These are phyloP conservation scores for Eubasilissa regina DNA, from an alignment of 1,140 invertebrate genomes.

Conservation along the genomic window DNA sequence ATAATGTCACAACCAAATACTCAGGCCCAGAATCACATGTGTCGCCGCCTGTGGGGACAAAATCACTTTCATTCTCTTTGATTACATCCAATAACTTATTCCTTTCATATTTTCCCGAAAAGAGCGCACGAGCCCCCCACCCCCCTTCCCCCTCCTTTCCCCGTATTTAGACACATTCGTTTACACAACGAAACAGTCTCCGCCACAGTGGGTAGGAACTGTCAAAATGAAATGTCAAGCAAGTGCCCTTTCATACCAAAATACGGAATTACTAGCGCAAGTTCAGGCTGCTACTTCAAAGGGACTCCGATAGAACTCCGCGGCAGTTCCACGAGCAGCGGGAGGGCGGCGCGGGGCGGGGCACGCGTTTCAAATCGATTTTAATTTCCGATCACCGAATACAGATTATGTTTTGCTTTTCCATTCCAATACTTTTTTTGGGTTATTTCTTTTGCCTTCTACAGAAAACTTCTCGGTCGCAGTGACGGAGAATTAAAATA, in stretches of 20 bases:
- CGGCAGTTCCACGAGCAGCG: constrained; percentile 14
- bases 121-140: constrained; percentile 24
- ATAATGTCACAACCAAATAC: constrained; percentile 34
- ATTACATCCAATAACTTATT: constrained; percentile 59
- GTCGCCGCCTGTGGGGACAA: constrained; percentile 39
- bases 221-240: constrained; percentile 60
- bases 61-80: constrained; percentile 58
- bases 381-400: constrained; percentile 61
- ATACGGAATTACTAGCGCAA: constrained; percentile 50
- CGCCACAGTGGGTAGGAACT: constrained; percentile 50
- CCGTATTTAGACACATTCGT: constrained; percentile 50
- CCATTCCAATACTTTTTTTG: constrained; percentile 58
- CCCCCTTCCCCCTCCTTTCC: no score
- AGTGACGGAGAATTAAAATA: background rate
- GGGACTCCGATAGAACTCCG: constrained; percentile 19
- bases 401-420: constrained; percentile 61
- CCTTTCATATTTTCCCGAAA: constrained; percentile 56
- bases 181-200: constrained; percentile 50
- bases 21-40: constrained; percentile 52
- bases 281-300: constrained; percentile 46
- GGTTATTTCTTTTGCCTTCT: constrained; percentile 47
- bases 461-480: constrained; percentile 14
- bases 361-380: constrained; percentile 57
- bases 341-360: constrained; percentile 14
- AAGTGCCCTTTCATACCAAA: constrained; percentile 59